Conservation (phyloP, 2,888 invertebrate genomes). For the Polyommatus icarus region DNA sequence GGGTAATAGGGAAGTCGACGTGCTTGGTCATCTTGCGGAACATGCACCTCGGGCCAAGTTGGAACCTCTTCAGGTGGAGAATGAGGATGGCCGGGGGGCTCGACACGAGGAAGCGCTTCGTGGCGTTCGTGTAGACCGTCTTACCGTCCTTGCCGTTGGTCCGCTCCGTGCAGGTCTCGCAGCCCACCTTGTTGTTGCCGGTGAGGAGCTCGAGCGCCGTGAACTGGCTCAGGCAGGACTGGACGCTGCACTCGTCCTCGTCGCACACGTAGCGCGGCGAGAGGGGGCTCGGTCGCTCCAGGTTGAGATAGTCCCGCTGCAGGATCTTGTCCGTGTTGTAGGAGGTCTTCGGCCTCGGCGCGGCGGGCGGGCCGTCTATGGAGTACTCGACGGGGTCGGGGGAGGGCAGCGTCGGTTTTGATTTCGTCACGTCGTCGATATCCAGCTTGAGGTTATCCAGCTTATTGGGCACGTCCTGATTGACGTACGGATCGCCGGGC, state of each 20-base stretch:
- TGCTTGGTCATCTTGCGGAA: slow-evolving; percentile 92
- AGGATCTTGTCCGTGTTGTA: slow-evolving; percentile 57
- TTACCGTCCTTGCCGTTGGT: slow-evolving; percentile 85
- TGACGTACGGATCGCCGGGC: slow-evolving; percentile 48
- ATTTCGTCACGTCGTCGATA: slow-evolving; percentile 51
- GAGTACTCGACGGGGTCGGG: slow-evolving; percentile 51
- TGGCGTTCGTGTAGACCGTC: slow-evolving; percentile 89
- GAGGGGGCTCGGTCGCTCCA: slow-evolving; percentile 72
- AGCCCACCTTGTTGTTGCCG: slow-evolving; percentile 95
- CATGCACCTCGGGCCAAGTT: slow-evolving; percentile 86
- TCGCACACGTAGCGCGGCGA: slow-evolving; percentile 86
- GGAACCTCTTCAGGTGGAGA: slow-evolving; percentile 97
- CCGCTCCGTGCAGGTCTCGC: slow-evolving; percentile 92
- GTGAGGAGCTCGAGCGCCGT: slow-evolving; percentile 94
- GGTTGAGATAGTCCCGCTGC: slow-evolving; percentile 58
- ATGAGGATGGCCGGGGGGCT: slow-evolving; percentile 96
- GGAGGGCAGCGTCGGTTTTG: slow-evolving; percentile 54
- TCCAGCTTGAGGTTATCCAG: slow-evolving; percentile 65
- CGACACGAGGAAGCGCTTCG: slow-evolving; percentile 92
- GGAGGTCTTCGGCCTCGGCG: slow-evolving; percentile 56
- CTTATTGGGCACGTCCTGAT: slow-evolving; percentile 51
- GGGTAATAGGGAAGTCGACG: slow-evolving; percentile 91
- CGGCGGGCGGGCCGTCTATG: slow-evolving; percentile 49
- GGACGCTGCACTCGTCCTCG: slow-evolving; percentile 90
- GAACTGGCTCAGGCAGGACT: slow-evolving; percentile 95